A percentile compares a stretch with the other conserved stretches of the same genome.
Evolutionary conservation across 2,797 vertebrate genomes (phyloP).

Genomic region (Silurus aristotelis): DNA sequence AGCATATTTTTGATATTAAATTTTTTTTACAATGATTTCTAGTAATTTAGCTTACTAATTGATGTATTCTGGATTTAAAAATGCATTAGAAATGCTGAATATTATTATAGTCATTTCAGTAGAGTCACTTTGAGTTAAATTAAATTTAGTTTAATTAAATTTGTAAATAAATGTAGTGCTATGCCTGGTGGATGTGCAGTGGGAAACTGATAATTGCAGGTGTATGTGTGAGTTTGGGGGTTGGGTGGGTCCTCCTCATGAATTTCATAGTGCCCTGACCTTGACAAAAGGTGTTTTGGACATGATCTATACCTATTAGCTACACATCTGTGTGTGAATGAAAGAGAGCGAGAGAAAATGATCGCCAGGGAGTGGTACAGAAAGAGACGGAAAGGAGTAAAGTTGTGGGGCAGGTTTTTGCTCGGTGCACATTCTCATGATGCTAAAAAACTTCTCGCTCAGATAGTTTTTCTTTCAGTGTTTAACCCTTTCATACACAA

Average conservation of each 20-base stretch:
- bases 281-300: neutral
- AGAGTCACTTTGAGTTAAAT: neutral
- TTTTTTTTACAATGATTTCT: neutral
- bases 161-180: neutral
- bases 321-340: slow-evolving; percentile 22
- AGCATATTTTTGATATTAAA: no score
- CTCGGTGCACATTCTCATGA: slow-evolving; percentile 28
- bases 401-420: slow-evolving; percentile 45
- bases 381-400: slow-evolving; percentile 14
- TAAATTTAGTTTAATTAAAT: neutral
- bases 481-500: neutral
- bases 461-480: slow-evolving; percentile 4
- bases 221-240: neutral
- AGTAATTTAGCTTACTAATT: neutral
- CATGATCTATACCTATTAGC: neutral
- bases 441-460: slow-evolving; percentile 24
- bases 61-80: neutral
- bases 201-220: neutral
- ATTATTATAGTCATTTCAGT: neutral
- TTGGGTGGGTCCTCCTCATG: neutral
- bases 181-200: neutral
- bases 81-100: neutral
- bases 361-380: slow-evolving; percentile 32
- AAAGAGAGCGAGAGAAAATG: neutral
- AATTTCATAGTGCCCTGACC: neutral